These are phyloP conservation scores for Tauraco erythrolophus DNA, from an alignment of 2,113 vertebrate genomes.

Conservation along the genomic window DNA sequence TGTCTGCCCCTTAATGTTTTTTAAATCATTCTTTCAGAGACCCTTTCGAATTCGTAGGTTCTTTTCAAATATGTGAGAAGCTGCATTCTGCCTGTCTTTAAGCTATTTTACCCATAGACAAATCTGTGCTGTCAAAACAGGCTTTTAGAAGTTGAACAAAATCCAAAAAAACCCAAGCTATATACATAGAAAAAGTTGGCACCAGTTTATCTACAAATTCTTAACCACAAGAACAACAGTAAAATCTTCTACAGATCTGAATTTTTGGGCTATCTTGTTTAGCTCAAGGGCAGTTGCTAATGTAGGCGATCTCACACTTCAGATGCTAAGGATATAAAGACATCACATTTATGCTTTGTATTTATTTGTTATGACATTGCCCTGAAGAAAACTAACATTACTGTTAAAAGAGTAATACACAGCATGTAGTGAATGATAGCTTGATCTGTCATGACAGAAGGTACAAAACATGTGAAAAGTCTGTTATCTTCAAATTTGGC, in stretches of 20 bases:
- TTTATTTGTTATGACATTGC: constrained; percentile 70
- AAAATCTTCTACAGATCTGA: constrained; percentile 14
- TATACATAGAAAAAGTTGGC: constrained; percentile 31
- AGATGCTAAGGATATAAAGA: constrained; percentile 48
- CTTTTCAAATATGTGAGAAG: constrained; percentile 8
- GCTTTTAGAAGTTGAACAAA: constrained; percentile 66
- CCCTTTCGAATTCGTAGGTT: not conserved
- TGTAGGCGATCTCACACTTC: constrained; percentile 51
- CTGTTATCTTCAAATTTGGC: constrained; percentile 37
- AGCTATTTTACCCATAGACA: constrained; percentile 48
- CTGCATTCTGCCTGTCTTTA: constrained; percentile 17
- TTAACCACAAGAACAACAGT: not conserved
- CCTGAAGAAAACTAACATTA: constrained; percentile 63
- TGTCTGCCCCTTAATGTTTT: not conserved
- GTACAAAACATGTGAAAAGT: constrained; percentile 40
- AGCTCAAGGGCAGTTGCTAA: constrained; percentile 55
- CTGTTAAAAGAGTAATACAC: constrained; percentile 44
- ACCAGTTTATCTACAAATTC: constrained; percentile 52
- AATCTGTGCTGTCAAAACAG: constrained; percentile 64
- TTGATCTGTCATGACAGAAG: constrained; percentile 64
- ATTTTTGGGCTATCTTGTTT: constrained; percentile 43
- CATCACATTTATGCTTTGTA: constrained; percentile 45
- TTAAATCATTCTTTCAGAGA: not conserved
- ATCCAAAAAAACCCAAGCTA: constrained; percentile 31
- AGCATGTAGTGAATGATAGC: constrained; percentile 5